These are phyloP conservation scores for Scrobipalpa atriplicella DNA, from an alignment of 2,888 invertebrate genomes.

Conservation along the genomic window DNA sequence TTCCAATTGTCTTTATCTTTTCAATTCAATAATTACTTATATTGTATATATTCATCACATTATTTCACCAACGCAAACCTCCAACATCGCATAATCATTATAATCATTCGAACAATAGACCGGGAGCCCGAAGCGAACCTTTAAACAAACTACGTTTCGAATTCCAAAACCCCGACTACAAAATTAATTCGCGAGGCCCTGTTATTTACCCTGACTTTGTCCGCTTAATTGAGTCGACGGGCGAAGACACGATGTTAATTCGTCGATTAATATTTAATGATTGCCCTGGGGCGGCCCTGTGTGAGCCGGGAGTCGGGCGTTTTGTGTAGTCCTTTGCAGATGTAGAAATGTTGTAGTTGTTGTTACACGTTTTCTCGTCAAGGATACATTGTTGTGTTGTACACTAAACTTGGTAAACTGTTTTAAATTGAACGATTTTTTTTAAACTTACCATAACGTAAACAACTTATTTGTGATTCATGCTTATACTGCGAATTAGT, in stretches of 20 bases:
- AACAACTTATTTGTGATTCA: too few species aligned
- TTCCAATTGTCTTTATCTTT: neutral
- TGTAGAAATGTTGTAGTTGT: neutral
- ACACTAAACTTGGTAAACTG: too few species aligned
- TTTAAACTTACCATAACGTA: too few species aligned
- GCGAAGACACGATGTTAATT: slow-evolving; percentile 78
- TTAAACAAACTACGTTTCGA: slow-evolving; percentile 70
- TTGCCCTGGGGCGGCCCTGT: slow-evolving; percentile 39
- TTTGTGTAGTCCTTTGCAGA: neutral
- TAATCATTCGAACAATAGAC: slow-evolving; percentile 33
- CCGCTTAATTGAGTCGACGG: slow-evolving; percentile 77
- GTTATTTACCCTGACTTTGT: slow-evolving; percentile 81
- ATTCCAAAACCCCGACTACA: slow-evolving; percentile 57
- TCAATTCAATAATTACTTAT: neutral
- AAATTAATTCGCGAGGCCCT: slow-evolving; percentile 70
- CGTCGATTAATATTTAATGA: slow-evolving; percentile 80
- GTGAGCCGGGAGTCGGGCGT: slow-evolving; percentile 27
- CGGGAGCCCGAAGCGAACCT: slow-evolving; percentile 43
- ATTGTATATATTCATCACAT: neutral
- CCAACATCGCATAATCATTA: slow-evolving; percentile 10
- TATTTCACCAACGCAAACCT: slow-evolving; percentile 11
- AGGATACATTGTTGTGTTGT: too few species aligned
- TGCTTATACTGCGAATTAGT: too few species aligned
- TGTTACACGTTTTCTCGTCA: too few species aligned
- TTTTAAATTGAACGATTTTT: too few species aligned